Base-by-base conservation (phyloP, 1,140 invertebrate species). In the Penaeus japonicus region DNA sequence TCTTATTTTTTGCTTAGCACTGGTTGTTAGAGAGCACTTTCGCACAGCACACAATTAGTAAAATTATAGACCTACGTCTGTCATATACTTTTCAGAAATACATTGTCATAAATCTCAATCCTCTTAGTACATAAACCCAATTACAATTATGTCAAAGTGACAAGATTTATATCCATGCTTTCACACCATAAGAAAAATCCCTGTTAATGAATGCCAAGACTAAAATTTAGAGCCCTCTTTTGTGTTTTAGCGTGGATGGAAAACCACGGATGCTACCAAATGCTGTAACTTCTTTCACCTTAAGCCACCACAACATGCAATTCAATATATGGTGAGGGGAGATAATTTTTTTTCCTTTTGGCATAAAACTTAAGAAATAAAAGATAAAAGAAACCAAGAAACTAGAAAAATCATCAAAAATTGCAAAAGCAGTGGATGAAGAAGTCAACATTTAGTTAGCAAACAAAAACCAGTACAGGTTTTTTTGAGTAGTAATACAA, bases 41-140 rank as follows among this genome's bases (percentile, higher is more conserved):
- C 59, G 81, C 80, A 88, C 87, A 84, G 87, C 80, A 88, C 80
- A 89, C 35, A 84, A 89, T 89, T 89, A 89, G 87, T 89, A 89
- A 85, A 70, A 89, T 89, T 89, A 89, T 84, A 89, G 87, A 89
- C 87, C 87, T 89, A 89, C 57, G 87, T 89, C 87, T 89, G 75
- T 85, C 87, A 84, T 89, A 84, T 89, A 84, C 27, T 88, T 87
- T 88, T 88, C 80, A 88, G 81, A 83, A 85, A 77, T 88, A 88
- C 80, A 81, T 82, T 82, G 80, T 88, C 80, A 88, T 88, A 88
- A 88, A 88, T 88, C 87, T 88, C 87, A 88, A 88, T 78, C 81
- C 65, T 83, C 70, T 82, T 88, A 83, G 54, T 73, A 82, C 70
- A 57, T 88, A 88, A 83, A 88, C 87, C 87, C 80, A 88, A 88